phyloP scores from a whole-genome alignment of 2,888 invertebrate genomes.

The Drosophila ezoana region DNA sequence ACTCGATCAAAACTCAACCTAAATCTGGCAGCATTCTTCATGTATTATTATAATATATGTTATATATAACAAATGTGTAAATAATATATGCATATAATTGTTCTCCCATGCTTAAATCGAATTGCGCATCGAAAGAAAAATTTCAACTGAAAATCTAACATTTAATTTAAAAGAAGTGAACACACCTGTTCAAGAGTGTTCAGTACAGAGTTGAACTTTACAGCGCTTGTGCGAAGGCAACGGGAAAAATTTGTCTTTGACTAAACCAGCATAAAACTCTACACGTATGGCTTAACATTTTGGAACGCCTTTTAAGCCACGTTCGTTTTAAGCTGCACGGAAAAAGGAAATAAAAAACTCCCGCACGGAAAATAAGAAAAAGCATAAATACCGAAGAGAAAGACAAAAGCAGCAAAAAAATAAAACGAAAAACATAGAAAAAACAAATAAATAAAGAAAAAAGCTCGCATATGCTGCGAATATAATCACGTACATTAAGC shows the following conservation, averaged over 20 bases:
- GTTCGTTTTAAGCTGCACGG: slow-evolving; percentile 39
- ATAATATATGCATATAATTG: too few species aligned
- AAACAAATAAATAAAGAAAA: slow-evolving; percentile 28
- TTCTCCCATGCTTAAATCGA: not conserved
- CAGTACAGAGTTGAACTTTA: slow-evolving; percentile 7
- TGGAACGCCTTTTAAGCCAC: slow-evolving; percentile 62
- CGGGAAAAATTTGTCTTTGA: slow-evolving; percentile 69
- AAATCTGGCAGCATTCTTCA: too few species aligned
- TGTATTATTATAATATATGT: too few species aligned
- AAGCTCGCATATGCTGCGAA: slow-evolving; percentile 46
- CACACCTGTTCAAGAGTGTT: slow-evolving; percentile 7
- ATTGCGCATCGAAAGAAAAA: not conserved
- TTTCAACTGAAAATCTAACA: not conserved
- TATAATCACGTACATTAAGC: slow-evolving; percentile 55
- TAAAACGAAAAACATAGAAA: slow-evolving; percentile 24
- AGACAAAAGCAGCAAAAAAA: slow-evolving; percentile 47
- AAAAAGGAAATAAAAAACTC: slow-evolving; percentile 11
- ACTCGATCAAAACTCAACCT: too few species aligned
- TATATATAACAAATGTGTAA: too few species aligned
- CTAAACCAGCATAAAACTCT: slow-evolving; percentile 71
- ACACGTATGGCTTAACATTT: slow-evolving; percentile 76
- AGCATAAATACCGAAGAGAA: slow-evolving; percentile 36
- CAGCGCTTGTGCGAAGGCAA: slow-evolving; percentile 27
- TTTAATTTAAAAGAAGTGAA: not conserved
- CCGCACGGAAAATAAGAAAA: slow-evolving; percentile 20